Base-by-base conservation (phyloP, 2,113 vertebrate species). In the Corydoras maculifer region DNA sequence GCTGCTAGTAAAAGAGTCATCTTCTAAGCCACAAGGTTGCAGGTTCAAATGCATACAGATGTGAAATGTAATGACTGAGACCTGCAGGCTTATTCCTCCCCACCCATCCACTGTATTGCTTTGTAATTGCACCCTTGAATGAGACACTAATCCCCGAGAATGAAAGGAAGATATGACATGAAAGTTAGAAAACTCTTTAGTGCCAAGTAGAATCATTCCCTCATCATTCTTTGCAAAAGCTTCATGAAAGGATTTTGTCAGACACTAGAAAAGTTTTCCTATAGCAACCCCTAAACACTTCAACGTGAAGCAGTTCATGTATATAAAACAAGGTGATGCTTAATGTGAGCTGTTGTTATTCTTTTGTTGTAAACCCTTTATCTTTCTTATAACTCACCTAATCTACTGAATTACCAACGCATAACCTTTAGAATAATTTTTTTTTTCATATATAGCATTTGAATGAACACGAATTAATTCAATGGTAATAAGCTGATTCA, bases 131-230 rank as follows among this genome's bases (percentile, higher is more conserved):
- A 68, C 65, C 65, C 32, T 74, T 74, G 65, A 74, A 68, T 74
- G 29, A 68, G 72, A 25, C 50, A 62, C 65, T 68, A 74, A 74
- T 74, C 65, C 65, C 51, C 32, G 62, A 57, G 58, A 74, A 74
- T 74, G 72, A 74, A 68, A 62, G 59, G 72, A 74, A 68, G 32
- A 62, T 68, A 74, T 74, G 58, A 54, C 72, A 68, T 61, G 72
- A 74, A 74, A 65, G 55, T 59, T 72, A 58, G 9, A 64, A 65
- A 72, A 68, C n/a, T 67, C 48, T 73, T 61, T 73, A 67, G 58
- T 67, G 58, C 58, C 64, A 73, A 25, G 30, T 31, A 67, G 58
- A 67, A 54, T 67, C 63, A 61, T 73, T 55, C 58, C 11, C 31
- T 48, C 32, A 7, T 65, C 62, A 72, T 65, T 65, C 70, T 65